Conservation (phyloP, 2,113 vertebrate genomes). For the Microcebus murinus region DNA sequence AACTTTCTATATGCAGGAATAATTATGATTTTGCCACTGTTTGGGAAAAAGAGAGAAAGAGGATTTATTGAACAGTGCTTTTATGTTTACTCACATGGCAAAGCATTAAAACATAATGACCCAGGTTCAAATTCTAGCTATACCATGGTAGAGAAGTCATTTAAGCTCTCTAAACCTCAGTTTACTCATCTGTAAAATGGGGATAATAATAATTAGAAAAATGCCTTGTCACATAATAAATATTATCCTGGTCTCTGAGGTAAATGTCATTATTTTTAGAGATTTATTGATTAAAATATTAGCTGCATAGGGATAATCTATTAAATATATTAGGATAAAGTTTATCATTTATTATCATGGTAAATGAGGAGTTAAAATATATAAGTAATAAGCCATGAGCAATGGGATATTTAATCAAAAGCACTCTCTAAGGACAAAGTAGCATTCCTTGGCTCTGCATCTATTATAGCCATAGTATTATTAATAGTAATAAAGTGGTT, state of each 20-base stretch:
- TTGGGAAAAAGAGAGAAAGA: not conserved
- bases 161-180: not conserved
- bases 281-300: constrained; percentile 4
- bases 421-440: not conserved
- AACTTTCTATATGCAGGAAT: not conserved
- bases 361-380: not conserved
- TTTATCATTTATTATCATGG: not conserved
- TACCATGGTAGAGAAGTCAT: not conserved
- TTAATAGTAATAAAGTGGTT: constrained; percentile 29
- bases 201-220: not conserved
- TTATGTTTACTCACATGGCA: not conserved
- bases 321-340: not conserved
- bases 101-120: not conserved
- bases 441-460: not conserved
- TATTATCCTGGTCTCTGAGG: not conserved
- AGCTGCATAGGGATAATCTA: not conserved
- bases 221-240: not conserved
- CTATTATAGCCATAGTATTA: not conserved
- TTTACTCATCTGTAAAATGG: not conserved
- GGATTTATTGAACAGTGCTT: not conserved
- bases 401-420: not conserved
- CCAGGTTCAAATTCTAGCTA: not conserved
- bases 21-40: not conserved
- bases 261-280: not conserved
- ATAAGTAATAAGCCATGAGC: not conserved